Evolutionary conservation across 1,140 invertebrate genomes (phyloP).

Genomic region (Drosophila lowei): DNA sequence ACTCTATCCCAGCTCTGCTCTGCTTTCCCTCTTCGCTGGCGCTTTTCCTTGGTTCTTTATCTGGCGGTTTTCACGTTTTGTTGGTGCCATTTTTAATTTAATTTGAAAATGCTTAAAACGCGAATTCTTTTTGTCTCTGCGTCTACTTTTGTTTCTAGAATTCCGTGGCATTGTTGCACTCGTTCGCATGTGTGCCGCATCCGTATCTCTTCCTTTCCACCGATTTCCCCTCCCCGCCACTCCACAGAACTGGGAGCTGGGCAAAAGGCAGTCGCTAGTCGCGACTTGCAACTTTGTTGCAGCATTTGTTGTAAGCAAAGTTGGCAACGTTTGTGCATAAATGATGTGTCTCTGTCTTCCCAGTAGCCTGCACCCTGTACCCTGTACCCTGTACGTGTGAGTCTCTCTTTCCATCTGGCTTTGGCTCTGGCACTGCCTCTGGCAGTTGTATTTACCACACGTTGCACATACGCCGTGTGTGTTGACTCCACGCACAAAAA

Average conservation of each 20-base stretch:
- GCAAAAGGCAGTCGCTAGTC: constrained; percentile 55
- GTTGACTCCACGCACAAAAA: constrained; percentile 41
- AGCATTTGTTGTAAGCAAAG: constrained; percentile 61
- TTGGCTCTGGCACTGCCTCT: too few species aligned
- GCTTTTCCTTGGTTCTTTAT: constrained; percentile 4
- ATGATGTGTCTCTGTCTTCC: constrained; percentile 61
- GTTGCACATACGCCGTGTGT: constrained; percentile 71
- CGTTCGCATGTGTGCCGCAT: constrained; percentile 31
- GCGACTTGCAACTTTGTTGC: constrained; percentile 47
- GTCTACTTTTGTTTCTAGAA: constrained; percentile 38
- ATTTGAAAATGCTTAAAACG: constrained; percentile 74
- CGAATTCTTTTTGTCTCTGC: constrained; percentile 46
- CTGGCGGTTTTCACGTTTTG: constrained; percentile 32
- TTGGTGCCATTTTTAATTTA: constrained; percentile 72
- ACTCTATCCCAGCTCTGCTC: constrained; percentile 3
- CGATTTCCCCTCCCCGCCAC: neutral
- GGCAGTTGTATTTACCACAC: constrained; percentile 57
- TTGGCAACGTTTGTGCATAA: constrained; percentile 80
- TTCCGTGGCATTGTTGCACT: constrained; percentile 30
- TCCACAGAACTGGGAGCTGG: constrained; percentile 22
- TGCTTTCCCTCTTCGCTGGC: too few species aligned
- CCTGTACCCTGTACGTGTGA: too few species aligned
- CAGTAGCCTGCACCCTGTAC: neutral
- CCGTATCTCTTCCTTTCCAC: constrained; percentile 20
- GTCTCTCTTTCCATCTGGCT: constrained; percentile 28